phyloP scores from a whole-genome alignment of 2,797 vertebrate genomes.

The Hirundo rustica region DNA sequence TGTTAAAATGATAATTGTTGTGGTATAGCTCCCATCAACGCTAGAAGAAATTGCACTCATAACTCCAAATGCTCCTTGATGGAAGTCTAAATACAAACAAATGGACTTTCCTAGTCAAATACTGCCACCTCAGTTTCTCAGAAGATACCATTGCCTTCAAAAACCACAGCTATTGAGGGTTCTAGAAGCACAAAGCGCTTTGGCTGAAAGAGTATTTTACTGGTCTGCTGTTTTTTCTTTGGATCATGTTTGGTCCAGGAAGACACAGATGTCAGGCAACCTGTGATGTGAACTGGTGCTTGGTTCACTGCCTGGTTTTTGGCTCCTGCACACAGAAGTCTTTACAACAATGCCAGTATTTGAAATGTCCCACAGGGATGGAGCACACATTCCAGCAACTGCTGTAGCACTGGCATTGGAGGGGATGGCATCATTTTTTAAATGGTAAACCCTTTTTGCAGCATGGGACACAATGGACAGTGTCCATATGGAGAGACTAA shows the following conservation, averaged over 20 bases:
- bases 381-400: not conserved
- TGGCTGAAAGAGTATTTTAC: not conserved
- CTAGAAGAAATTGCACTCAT: not conserved
- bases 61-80: not conserved
- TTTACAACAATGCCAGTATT: not conserved
- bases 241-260: not conserved
- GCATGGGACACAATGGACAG: not conserved
- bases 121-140: not conserved
- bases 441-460: not conserved
- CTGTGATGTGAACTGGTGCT: not conserved
- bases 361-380: not conserved
- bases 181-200: not conserved
- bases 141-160: not conserved
- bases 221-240: not conserved
- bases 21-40: not conserved
- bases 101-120: not conserved
- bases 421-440: not conserved
- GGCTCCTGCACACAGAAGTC: not conserved
- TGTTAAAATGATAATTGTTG: not conserved
- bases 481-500: not conserved
- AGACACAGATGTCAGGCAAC: not conserved
- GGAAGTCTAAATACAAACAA: not conserved
- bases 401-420: not conserved
- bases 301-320: not conserved
- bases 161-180: not conserved